Conservation (phyloP, 2,113 vertebrate genomes). For the Chionis minor region DNA sequence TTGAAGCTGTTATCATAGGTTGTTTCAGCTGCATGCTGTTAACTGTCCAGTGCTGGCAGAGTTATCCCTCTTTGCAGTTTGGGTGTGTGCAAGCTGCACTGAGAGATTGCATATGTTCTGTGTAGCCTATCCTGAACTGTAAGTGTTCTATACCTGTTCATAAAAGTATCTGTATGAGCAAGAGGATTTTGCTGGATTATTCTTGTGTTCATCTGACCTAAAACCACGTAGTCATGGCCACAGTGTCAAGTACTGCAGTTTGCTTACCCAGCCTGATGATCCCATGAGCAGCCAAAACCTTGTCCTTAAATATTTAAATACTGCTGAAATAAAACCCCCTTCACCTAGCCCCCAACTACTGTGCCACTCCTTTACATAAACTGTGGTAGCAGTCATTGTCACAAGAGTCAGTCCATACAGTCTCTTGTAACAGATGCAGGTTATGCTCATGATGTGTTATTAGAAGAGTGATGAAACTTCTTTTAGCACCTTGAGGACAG, state of each 20-base stretch:
- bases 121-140: background rate
- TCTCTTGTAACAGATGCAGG: background rate
- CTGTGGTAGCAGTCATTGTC: background rate
- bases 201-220: background rate
- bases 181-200: background rate
- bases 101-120: background rate
- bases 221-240: background rate
- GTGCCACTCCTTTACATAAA: background rate
- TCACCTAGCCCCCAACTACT: background rate
- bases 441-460: background rate
- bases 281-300: background rate
- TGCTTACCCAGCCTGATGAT: background rate
- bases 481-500: background rate
- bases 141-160: background rate
- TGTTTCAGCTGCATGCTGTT: conserved; percentile 35
- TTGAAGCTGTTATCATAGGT: conserved; percentile 30
- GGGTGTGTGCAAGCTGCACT: background rate
- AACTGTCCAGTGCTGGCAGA: background rate
- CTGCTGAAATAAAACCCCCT: background rate
- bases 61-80: background rate
- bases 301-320: background rate
- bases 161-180: background rate
- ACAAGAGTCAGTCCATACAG: background rate
- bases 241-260: background rate
- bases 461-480: background rate